These are phyloP conservation scores for Neria commutata DNA, from an alignment of 2,888 invertebrate genomes.

Conservation along the genomic window DNA sequence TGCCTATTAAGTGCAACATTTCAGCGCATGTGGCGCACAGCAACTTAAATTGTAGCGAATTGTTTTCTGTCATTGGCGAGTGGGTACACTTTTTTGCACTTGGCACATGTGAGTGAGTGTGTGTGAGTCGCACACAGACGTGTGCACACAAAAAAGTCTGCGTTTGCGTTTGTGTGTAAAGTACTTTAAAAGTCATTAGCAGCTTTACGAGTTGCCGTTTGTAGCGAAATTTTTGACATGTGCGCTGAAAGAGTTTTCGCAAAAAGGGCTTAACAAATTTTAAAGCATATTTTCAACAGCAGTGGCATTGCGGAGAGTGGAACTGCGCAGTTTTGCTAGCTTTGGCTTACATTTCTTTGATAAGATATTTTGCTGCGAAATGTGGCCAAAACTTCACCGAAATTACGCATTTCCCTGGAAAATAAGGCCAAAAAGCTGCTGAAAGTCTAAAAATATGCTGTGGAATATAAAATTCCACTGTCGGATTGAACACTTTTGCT, in stretches of 20 bases:
- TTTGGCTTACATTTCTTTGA: too few species aligned
- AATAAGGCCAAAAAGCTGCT: too few species aligned
- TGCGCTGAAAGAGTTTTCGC: conserved; percentile 17
- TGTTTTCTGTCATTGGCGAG: too few species aligned
- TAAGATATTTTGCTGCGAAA: neutral
- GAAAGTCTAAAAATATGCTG: too few species aligned
- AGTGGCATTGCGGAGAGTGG: conserved; percentile 16
- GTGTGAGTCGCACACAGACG: neutral
- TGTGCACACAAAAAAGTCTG: too few species aligned
- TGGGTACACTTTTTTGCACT: too few species aligned
- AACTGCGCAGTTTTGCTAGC: neutral
- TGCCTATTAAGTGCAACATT: too few species aligned
- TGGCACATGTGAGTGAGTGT: neutral
- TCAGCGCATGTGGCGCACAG: too few species aligned
- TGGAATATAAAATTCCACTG: too few species aligned
- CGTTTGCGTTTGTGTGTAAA: conserved; percentile 28
- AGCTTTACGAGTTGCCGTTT: conserved; percentile 45
- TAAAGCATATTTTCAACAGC: neutral
- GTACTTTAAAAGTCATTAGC: conserved; percentile 58
- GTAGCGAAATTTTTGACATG: conserved; percentile 20
- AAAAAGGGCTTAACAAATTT: conserved; percentile 24
- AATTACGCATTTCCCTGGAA: too few species aligned
- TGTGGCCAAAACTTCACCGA: too few species aligned
- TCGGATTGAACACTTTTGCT: too few species aligned
- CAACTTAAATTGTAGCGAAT: conserved; percentile 1